A percentile compares a stretch with the other conserved stretches of the same genome.
Conservation (phyloP, 1,140 invertebrate genomes). For the Helicoverpa zea region DNA sequence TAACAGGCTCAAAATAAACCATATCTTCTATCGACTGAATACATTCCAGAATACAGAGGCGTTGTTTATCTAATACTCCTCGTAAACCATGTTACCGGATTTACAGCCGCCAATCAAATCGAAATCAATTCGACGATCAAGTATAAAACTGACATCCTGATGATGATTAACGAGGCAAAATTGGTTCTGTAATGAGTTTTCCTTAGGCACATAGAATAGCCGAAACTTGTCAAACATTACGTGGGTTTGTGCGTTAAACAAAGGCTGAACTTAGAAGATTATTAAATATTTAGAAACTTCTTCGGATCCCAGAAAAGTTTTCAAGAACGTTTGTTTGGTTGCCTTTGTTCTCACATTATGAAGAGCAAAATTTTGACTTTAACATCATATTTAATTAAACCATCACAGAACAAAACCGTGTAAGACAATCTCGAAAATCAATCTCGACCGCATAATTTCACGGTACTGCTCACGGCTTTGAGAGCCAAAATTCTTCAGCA, state of each 20-base stretch:
- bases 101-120: constrained; percentile 29
- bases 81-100: constrained; percentile 26
- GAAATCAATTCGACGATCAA: constrained; percentile 45
- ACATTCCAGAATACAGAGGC: neutral
- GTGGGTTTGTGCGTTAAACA: constrained; percentile 1
- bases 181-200: constrained; percentile 31
- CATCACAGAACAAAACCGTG: neutral
- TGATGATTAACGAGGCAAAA: constrained; percentile 30
- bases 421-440: constrained; percentile 21
- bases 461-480: neutral
- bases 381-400: too few relatives aligned
- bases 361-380: too few relatives aligned
- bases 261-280: neutral
- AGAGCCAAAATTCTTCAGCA: constrained; percentile 12
- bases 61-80: constrained; percentile 28
- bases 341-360: too few relatives aligned
- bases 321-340: neutral
- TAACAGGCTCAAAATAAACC: neutral
- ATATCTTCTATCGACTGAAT: too few relatives aligned
- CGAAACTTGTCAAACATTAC: constrained; percentile 20
- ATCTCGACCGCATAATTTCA: constrained; percentile 24
- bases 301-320: neutral
- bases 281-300: neutral
- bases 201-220: constrained; percentile 11
- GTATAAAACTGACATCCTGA: constrained; percentile 15